These are phyloP conservation scores for Scylla paramamosain DNA, from an alignment of 1,140 invertebrate species.

Conservation along the genomic window DNA sequence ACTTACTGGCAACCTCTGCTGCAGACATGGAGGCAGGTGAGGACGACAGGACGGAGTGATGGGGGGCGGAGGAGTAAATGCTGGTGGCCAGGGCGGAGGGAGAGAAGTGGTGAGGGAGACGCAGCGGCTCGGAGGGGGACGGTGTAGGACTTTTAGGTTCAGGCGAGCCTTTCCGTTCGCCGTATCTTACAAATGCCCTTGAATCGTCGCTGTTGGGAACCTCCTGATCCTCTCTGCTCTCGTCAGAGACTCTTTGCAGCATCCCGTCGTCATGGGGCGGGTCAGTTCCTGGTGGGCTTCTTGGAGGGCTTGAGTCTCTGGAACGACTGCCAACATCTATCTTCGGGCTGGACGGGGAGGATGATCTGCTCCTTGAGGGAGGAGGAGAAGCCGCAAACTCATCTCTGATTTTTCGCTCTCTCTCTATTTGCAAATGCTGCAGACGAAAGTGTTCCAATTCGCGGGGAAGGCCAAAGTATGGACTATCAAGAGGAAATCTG, in stretches of 20 bases:
- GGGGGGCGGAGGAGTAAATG: constrained; percentile 48
- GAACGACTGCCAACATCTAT: constrained; percentile 69
- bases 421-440: constrained; percentile 54
- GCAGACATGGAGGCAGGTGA: constrained; percentile 35
- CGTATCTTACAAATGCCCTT: constrained; percentile 53
- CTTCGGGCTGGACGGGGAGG: constrained; percentile 69
- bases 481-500: constrained; percentile 63
- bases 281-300: constrained; percentile 52
- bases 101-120: constrained; percentile 39
- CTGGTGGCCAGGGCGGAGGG: constrained; percentile 61
- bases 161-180: constrained; percentile 23
- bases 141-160: constrained; percentile 31
- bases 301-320: constrained; percentile 60
- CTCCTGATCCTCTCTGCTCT: constrained; percentile 46
- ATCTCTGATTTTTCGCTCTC: constrained; percentile 56
- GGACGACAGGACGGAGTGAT: constrained; percentile 40
- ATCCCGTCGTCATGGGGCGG: constrained; percentile 29
- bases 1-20: constrained; percentile 66
- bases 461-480: constrained; percentile 61
- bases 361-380: constrained; percentile 55
- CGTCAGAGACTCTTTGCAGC: constrained; percentile 47
- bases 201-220: constrained; percentile 55
- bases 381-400: constrained; percentile 60
- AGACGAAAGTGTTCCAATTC: constrained; percentile 64
- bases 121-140: constrained; percentile 36